Evolutionary conservation across 2,888 invertebrate genomes (phyloP).

Genomic region (Nycteola revayana): DNA sequence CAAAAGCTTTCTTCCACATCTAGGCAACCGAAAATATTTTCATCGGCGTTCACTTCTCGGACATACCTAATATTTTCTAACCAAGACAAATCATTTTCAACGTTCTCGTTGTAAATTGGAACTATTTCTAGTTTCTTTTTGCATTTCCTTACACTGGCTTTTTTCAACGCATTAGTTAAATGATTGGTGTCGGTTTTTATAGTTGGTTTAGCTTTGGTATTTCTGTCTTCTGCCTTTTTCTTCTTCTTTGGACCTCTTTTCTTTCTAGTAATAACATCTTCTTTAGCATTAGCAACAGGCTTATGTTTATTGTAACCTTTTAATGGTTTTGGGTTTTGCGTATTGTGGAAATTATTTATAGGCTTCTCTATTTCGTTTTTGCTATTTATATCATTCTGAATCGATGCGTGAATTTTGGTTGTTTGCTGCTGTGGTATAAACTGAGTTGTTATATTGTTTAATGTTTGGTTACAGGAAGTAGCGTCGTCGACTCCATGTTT

Average conservation of each 20-base stretch:
- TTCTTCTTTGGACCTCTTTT: constrained; percentile 22
- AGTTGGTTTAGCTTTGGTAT: constrained; percentile 2
- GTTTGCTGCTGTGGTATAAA: no score
- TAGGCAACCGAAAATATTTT: constrained; percentile 35
- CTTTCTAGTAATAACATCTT: constrained; percentile 9
- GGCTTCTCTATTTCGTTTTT: neutral
- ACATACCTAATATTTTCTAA: constrained; percentile 55
- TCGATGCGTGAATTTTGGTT: no score
- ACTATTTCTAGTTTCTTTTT: neutral
- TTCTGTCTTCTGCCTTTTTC: constrained; percentile 8
- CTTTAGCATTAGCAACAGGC: neutral
- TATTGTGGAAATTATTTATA: constrained; percentile 5
- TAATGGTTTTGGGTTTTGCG: neutral
- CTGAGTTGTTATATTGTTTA: no score
- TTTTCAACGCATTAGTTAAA: no score
- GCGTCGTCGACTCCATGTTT: no score
- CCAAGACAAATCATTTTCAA: constrained; percentile 54
- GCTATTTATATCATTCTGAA: no score
- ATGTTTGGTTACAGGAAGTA: no score
- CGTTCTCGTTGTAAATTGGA: constrained; percentile 19
- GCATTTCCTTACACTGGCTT: neutral
- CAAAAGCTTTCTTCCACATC: constrained; percentile 48
- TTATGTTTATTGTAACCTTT: neutral
- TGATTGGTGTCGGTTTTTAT: no score
- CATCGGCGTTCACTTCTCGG: constrained; percentile 47